These are phyloP conservation scores for Halocaridina rubra DNA, from an alignment of 2,888 invertebrate species.

Conservation along the genomic window DNA sequence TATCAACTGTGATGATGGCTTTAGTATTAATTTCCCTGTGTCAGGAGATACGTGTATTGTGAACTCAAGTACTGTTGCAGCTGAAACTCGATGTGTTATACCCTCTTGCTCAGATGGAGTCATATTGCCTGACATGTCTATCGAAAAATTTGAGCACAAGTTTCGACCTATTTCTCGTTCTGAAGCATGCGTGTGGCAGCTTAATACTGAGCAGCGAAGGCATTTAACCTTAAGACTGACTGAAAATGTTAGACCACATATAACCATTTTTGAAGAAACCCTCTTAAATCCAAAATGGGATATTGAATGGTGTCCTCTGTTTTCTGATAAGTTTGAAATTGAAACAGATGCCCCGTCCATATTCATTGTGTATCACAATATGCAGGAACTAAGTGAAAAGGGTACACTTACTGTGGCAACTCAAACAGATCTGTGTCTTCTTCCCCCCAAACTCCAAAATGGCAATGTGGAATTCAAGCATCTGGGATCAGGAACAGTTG, in stretches of 20 bases:
- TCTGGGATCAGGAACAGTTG: slow-evolving; percentile 33
- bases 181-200: slow-evolving; percentile 50
- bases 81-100: slow-evolving; percentile 27
- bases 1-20: slow-evolving; percentile 28
- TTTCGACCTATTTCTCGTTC: neutral
- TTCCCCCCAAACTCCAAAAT: slow-evolving; percentile 32
- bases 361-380: slow-evolving; percentile 48
- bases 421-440: slow-evolving; percentile 39
- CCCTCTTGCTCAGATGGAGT: slow-evolving; percentile 40
- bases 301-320: slow-evolving; percentile 47
- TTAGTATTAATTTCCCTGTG: slow-evolving; percentile 24
- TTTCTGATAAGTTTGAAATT: slow-evolving; percentile 19
- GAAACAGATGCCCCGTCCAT: slow-evolving; percentile 39
- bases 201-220: slow-evolving; percentile 39
- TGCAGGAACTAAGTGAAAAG: slow-evolving; percentile 9
- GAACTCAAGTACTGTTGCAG: slow-evolving; percentile 6
- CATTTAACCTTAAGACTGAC: slow-evolving; percentile 44
- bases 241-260: slow-evolving; percentile 30
- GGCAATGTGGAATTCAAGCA: slow-evolving; percentile 44
- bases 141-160: slow-evolving; percentile 36
- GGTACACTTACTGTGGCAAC: slow-evolving; percentile 32
- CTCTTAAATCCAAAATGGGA: slow-evolving; percentile 53
- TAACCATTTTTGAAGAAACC: slow-evolving; percentile 50
- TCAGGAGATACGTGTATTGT: slow-evolving; percentile 33
- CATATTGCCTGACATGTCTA: neutral